Conservation (phyloP, 2,113 vertebrate species). For the Halichoerus grypus region DNA sequence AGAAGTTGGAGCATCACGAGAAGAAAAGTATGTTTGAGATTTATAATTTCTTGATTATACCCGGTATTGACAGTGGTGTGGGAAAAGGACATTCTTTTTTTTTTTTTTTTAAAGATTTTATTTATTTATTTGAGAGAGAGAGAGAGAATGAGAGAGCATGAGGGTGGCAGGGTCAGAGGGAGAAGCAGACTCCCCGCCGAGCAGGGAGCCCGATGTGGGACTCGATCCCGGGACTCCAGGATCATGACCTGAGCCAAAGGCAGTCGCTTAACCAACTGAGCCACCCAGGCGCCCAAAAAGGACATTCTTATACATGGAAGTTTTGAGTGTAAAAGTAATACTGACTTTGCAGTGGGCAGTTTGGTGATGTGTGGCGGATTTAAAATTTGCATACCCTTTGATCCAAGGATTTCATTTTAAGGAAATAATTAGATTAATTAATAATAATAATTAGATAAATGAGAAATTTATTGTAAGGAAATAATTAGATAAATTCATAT, state of each 20-base stretch:
- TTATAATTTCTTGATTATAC: not conserved
- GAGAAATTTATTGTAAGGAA: not conserved
- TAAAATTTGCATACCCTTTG: not conserved
- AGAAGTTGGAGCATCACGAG: not conserved
- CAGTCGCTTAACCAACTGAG: no score
- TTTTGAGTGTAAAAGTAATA: not conserved
- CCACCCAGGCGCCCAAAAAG: not conserved
- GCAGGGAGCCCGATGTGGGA: no score
- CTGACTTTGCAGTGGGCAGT: not conserved
- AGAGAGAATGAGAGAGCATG: no score
- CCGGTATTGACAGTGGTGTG: not conserved
- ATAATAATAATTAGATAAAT: not conserved
- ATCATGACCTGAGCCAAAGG: no score
- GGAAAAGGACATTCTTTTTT: not conserved
- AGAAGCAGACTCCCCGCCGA: no score
- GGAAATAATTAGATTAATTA: not conserved
- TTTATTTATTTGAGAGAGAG: no score
- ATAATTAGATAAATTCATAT: not conserved
- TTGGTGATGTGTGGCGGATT: not conserved
- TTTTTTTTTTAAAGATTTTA: no score
- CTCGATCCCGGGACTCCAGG: no score
- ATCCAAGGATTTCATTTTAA: constrained; percentile 36
- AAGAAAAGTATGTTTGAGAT: not conserved
- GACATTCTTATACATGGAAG: not conserved
- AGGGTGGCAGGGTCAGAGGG: no score